phyloP scores from a whole-genome alignment of 2,888 invertebrate genomes.

The Elgonia sp. region DNA sequence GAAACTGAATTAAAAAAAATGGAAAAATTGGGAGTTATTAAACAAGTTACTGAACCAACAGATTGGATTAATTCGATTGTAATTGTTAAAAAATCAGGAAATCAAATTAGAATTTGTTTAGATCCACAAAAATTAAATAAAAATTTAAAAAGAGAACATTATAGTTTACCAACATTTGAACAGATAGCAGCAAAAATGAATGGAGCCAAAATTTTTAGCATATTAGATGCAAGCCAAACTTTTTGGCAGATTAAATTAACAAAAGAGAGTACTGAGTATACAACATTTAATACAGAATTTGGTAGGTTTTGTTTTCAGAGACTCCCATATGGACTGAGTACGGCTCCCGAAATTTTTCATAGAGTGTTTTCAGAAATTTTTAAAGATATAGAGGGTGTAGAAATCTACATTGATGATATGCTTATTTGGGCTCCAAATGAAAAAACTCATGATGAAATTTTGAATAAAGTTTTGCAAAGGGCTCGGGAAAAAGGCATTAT shows the following conservation, averaged over 20 bases:
- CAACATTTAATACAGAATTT: too few relatives aligned
- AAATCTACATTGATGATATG: slow-evolving; percentile 81
- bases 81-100: slow-evolving; percentile 55
- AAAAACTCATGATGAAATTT: too few relatives aligned
- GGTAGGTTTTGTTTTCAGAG: slow-evolving; percentile 52
- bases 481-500: neutral
- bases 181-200: slow-evolving; percentile 71
- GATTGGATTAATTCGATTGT: slow-evolving; percentile 69
- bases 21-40: slow-evolving; percentile 8
- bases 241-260: slow-evolving; percentile 3
- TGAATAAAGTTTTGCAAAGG: slow-evolving; percentile 19
- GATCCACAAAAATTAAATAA: slow-evolving; percentile 79
- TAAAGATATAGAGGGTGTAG: slow-evolving; percentile 76
- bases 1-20: slow-evolving; percentile 33
- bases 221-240: slow-evolving; percentile 77
- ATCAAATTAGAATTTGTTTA: slow-evolving; percentile 79
- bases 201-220: slow-evolving; percentile 56
- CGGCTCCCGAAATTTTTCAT: slow-evolving; percentile 81
- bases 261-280: neutral
- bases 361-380: slow-evolving; percentile 76
- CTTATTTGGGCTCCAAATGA: slow-evolving; percentile 61
- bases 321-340: slow-evolving; percentile 80
- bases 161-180: slow-evolving; percentile 76
- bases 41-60: slow-evolving; percentile 52
- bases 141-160: slow-evolving; percentile 75